These are phyloP conservation scores for Syrphus vitripennis DNA, from an alignment of 2,888 invertebrate genomes.

Conservation along the genomic window DNA sequence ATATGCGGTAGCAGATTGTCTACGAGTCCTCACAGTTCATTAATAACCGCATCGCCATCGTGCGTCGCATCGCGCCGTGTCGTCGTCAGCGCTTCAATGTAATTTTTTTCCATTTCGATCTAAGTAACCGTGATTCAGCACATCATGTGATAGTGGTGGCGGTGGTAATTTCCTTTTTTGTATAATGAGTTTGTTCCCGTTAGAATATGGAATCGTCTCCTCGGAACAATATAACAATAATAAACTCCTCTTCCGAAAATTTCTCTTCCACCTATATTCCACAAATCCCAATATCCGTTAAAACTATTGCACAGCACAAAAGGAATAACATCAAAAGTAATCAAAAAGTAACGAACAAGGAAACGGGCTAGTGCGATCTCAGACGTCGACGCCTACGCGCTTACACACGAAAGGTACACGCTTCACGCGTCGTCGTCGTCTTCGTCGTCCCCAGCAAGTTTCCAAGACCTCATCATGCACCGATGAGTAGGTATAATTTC, in stretches of 20 bases:
- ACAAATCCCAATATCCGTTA: conserved; percentile 51
- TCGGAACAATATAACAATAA: neutral
- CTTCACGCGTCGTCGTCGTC: conserved; percentile 6
- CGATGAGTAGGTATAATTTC: conserved; percentile 66
- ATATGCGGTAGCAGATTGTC: conserved; percentile 64
- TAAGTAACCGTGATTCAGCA: conserved; percentile 57
- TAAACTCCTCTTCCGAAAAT: conserved; percentile 49
- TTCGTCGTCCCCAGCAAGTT: conserved; percentile 54
- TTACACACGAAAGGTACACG: conserved; percentile 31
- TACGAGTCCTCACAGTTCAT: conserved; percentile 60
- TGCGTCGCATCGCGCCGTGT: no score
- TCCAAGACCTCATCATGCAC: conserved; percentile 31
- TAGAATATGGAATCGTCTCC: conserved; percentile 25
- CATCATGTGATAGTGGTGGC: conserved; percentile 18
- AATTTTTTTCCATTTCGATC: neutral
- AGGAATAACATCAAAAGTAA: conserved; percentile 60
- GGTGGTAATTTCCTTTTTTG: conserved; percentile 59
- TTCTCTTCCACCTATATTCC: conserved; percentile 21
- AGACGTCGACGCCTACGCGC: conserved; percentile 57
- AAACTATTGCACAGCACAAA: conserved; percentile 19
- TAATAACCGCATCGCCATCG: conserved; percentile 53
- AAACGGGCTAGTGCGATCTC: conserved; percentile 55
- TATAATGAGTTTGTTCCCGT: conserved; percentile 68
- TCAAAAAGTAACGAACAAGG: conserved; percentile 59
- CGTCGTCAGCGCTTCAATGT: neutral